Base-by-base conservation (phyloP, 2,113 vertebrate species). In the Otis tarda region DNA sequence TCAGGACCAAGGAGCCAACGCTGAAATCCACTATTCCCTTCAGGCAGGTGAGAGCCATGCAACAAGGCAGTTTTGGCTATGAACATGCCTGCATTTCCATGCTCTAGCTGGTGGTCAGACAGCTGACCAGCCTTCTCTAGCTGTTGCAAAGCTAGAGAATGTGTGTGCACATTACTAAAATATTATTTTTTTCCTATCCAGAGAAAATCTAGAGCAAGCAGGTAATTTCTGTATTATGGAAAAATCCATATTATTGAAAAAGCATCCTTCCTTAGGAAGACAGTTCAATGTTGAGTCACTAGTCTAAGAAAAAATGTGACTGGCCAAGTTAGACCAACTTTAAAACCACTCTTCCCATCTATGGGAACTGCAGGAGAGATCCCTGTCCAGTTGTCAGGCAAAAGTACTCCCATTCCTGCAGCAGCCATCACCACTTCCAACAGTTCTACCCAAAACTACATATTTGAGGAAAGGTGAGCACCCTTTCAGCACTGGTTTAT, bases 21-120 rank as follows among this genome's bases (percentile, higher is more conserved):
- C 99, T 20, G 98, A 99, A 85, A 97, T 99, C 94, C 98, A 65
- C 92, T 99, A 99, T 87, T 98, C 98, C n/a, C 95, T 99, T 89
- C 98, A 99, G 96, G 98, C 99, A 93, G 99, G 99, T 99, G 89
- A 98, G 98, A 86, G 19, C 47, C 39, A 6, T n/a, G 50, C 55
- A 61, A 41, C 73, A 50, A 57, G 57, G 11, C 5, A 45, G 17
- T 52, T 55, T 21, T 55, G 56, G 21, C 18, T 80, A 4, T 70
- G 69, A 83, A 80, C 35, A 13, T 14, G 17, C 22, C 28, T 89
- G 4, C 12, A 31, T 53, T 64, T 41, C 33, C 14, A 3, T 79
- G 24, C 33, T 75, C 20, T 87, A 52, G 24, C 39, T 69, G 17
- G 10, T 71, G 68, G 37, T 23, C 68, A 70, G 19, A 14, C 4